Percentiles rank a stretch among this genome's conserved stretches.
These are phyloP conservation scores for Ascaphus truei DNA, from an alignment of 2,113 vertebrate genomes.

Conservation along the genomic window DNA sequence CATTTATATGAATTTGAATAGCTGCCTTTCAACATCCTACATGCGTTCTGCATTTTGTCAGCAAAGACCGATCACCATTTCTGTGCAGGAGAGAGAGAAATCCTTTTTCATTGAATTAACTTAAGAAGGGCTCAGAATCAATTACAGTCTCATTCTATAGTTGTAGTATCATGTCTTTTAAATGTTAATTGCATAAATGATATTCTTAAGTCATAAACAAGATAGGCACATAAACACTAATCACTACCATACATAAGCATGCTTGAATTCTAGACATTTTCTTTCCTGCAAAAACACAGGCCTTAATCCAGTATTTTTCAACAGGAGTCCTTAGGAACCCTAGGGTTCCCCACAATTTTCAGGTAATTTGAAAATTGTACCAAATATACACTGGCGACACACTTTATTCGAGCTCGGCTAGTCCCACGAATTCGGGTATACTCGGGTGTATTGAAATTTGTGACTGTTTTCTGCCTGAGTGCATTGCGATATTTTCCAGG, in stretches of 20 bases:
- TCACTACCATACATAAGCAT: background rate
- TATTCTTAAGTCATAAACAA: background rate
- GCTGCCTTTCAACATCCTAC: conserved; percentile 19
- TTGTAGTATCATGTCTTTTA: conserved; percentile 16
- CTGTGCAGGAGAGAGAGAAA: background rate
- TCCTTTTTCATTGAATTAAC: conserved; percentile 29
- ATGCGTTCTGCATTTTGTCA: conserved; percentile 23
- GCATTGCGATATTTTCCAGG: too few relatives aligned
- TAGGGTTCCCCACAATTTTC: too few relatives aligned
- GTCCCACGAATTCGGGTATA: too few relatives aligned
- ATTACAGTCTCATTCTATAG: conserved; percentile 4
- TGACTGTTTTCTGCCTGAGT: too few relatives aligned
- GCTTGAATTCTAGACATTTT: background rate
- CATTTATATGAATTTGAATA: conserved; percentile 33
- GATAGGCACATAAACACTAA: background rate
- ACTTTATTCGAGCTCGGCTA: too few relatives aligned
- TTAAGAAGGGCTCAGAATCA: conserved; percentile 26
- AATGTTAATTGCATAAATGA: conserved; percentile 19
- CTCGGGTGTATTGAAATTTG: too few relatives aligned
- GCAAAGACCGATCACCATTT: conserved; percentile 23
- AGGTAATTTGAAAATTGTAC: too few relatives aligned
- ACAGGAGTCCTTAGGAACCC: too few relatives aligned
- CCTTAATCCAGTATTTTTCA: too few relatives aligned
- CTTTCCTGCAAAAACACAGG: background rate
- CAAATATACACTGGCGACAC: too few relatives aligned